Base-by-base conservation (phyloP, 2,797 vertebrate species). In the Squalus acanthias region DNA sequence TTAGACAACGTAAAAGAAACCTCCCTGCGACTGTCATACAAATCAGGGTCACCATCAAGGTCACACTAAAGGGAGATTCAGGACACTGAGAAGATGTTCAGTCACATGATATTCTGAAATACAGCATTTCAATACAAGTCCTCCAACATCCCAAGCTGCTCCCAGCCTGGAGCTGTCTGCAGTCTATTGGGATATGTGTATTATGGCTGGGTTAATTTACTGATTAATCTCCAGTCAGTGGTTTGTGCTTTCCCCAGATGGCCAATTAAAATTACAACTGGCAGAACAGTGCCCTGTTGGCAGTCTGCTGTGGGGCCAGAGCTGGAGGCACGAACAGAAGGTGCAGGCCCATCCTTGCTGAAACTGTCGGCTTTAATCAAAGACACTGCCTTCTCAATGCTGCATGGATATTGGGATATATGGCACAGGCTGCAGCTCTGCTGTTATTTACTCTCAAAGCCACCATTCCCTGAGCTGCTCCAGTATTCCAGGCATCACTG, bases 251-350 rank as follows among this genome's bases (percentile, higher is more conserved):
- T 99, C 99, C 99, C 99, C 99, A 99, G 99, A 99, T 99, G 99
- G 99, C 99, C 99, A 99, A 99, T 99, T 99, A 99, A 99, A 99
- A 99, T 98, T 99, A 99, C 99, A 99, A 99, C 99, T 99, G 99
- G 99, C 99, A 99, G 98, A 97, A 98, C 97, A 96, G 98, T 98
- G 99, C 98, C 98, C 99, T 97, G 98, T 98, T 98, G 99, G 99
- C 99, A 99, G 99, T 98, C 98, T 98, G 99, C 98, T 98, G 98
- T 98, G 97, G 98, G 99, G 98, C 98, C 97, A 97, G 98, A 98
- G 98, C 99, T 98, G 97, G 98, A 99, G 99, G 99, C 99, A 98
- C 98, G 98, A 98, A 99, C 99, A 99, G 99, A 99, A 99, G 99
- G 99, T 97, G 95, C 96, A 97, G 97, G 97, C 98, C 97, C 97